Evolutionary conservation across 2,113 vertebrate genomes (phyloP), one percentile per base, ranked within the genome.

Genomic region (Phyllostomus hastatus): DNA sequence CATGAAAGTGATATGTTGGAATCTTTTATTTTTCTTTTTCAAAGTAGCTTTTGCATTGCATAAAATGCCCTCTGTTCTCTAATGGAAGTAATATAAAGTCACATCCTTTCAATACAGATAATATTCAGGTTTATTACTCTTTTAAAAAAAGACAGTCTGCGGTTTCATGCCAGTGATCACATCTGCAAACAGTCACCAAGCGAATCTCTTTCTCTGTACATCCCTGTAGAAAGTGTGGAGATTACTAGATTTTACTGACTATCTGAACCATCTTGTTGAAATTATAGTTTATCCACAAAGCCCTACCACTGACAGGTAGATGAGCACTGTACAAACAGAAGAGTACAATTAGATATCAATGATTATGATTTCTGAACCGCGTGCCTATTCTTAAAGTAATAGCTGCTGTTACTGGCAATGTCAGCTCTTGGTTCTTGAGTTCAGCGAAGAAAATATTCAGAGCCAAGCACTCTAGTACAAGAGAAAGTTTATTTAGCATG

Each of bases 81-180:
- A 97, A 84, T 97, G 82, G 52, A 97, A 97, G 59, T 94, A 95
- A 97, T 96, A 95, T 66, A 95, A 84, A 84, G 28, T 78, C 78
- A 48, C 57, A 95, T 95, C 78, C 90, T 94, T 95, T 95, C 90
- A 95, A 33, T 96, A 43, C 61, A 92, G 79, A 84, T 82, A 96
- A 97, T 94, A 85, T 96, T 14, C 0, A 67, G 92, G 11, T 88
- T 96, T 97, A 87, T 97, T 97, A 64, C 52, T 61, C 0, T 0
- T 97, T 64, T 96, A 95, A 43, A 86, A 96, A 72, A 81, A 91
- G 24, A 57, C 41, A n/a, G 31, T 26, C 22, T 83, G 43, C 33
- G 57, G 75, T 92, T 97, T 87, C 19, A 93, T 91, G 54, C 70
- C 85, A 91, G 96, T 16, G 5, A 78, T 98, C 81, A 85, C 20